Evolutionary conservation across 2,113 vertebrate genomes (phyloP), one percentile per base, ranked within the genome.

Genomic region (Poeciliopsis turrubarensis): DNA sequence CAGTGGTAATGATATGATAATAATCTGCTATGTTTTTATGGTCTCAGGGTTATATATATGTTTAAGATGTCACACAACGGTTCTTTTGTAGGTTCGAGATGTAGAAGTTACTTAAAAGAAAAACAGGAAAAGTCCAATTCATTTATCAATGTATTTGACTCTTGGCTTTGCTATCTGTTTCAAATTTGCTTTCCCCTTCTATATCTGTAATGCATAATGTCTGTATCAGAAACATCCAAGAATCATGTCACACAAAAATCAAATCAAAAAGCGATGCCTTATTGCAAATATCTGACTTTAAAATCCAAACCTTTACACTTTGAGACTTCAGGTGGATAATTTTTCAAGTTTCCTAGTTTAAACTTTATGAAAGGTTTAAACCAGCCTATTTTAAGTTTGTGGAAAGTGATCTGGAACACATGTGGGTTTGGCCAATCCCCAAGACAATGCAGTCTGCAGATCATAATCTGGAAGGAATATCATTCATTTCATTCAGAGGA

Each of bases 401-500:
- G 81, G 74, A 64, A 66, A 30, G 13, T 60, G 73, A 80, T 37
- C 34, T 37, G 65, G 77, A 65, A 74, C 82, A 75, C 79, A 62
- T 66, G 51, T 82, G 68, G 81, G 85, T 78, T 60, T 75, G 13
- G 64, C 76, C 81, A 76, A 92, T 85, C 74, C 85, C 77, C 37
- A 17, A 60, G 77, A 89, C 84, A 86, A 86, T 75, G 37, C 83
- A 22, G 54, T 72, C 69, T 65, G 75, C 65, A 57, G 72, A 60
- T 78, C 29, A 83, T 37, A 37, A 37, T 37, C 77, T 64, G 71
- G 75, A 75, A 86, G 79, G 83, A 83, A 92, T 82, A 64, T 65
- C 4, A 44, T 80, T 81, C 89, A 85, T 86, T 81, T 76, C 41
- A 60, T 81, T 86, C 69, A 81, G 60, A 85, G 73, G 37, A 81